Conservation (phyloP, 2,888 invertebrate genomes). For the Myopa testacea region DNA sequence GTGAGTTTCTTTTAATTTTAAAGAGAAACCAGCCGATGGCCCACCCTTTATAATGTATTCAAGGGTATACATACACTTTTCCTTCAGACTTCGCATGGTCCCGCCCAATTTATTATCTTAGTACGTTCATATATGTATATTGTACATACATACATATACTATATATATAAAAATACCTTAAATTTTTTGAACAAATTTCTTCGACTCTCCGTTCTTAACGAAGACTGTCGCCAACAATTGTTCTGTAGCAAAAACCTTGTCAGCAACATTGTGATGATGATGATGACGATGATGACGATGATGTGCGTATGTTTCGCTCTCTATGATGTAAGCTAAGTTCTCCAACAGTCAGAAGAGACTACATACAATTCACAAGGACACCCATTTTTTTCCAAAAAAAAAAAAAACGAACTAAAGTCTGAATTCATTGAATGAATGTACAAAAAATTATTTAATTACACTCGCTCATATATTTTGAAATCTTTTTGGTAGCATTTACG, state of each 20-base stretch:
- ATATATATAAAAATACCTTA: conserved; percentile 45
- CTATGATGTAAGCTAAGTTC: neutral
- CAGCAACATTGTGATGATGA: conserved; percentile 53
- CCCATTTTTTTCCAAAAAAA: neutral
- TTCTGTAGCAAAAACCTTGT: conserved; percentile 53
- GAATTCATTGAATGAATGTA: too few species aligned
- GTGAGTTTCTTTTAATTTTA: too few species aligned
- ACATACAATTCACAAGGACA: neutral
- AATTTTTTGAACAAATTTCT: conserved; percentile 47
- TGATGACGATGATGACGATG: conserved; percentile 41
- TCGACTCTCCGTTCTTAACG: conserved; percentile 24
- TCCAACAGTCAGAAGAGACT: neutral
- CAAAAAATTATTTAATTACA: too few species aligned
- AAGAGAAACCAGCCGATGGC: too few species aligned
- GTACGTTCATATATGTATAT: too few species aligned
- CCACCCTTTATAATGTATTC: too few species aligned
- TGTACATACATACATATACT: too few species aligned
- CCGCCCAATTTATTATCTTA: too few species aligned
- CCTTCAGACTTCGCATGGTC: too few species aligned
- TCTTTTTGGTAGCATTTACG: too few species aligned
- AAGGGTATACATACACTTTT: too few species aligned
- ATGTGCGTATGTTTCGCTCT: neutral
- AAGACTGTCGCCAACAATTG: conserved; percentile 34
- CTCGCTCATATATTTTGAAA: too few species aligned
- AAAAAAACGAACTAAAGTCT: neutral